phyloP scores from a whole-genome alignment of 2,113 vertebrate species.

The Hemiprocne comata region DNA sequence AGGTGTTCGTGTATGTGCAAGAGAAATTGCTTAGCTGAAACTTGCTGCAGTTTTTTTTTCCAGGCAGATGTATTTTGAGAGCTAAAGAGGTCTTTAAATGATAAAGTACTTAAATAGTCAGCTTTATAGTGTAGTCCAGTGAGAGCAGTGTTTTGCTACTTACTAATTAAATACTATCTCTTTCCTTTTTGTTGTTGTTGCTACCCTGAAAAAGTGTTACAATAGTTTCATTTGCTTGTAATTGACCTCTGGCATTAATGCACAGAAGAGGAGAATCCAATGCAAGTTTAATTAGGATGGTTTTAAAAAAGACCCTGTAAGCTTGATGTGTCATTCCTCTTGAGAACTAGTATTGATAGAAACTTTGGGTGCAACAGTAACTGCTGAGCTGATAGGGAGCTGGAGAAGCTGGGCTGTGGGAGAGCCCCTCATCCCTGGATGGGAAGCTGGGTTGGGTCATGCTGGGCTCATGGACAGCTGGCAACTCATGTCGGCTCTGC shows the following conservation, averaged over 20 bases:
- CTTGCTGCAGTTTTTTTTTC: background rate
- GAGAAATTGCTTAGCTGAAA: background rate
- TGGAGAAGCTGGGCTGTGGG: accelerated
- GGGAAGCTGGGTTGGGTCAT: background rate
- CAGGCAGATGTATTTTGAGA: background rate
- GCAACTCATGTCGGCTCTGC: background rate
- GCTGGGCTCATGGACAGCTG: background rate
- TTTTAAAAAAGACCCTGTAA: background rate
- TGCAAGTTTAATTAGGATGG: background rate
- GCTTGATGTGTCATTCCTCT: background rate
- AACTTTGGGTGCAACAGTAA: background rate
- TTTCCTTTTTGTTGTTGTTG: background rate
- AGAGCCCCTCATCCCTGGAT: background rate
- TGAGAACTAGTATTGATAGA: background rate
- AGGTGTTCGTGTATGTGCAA: background rate
- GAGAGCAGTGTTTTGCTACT: background rate
- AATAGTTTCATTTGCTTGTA: background rate
- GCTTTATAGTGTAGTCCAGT: background rate
- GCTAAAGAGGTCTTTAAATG: background rate
- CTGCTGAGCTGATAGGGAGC: background rate
- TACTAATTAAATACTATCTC: background rate
- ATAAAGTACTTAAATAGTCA: background rate
- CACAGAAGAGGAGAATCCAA: background rate
- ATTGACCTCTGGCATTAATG: background rate
- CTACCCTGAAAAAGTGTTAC: background rate